Base-by-base conservation (phyloP, 30 jellyfish, hydroid and myxozoan genomes). In the Rhopilema esculentum region DNA sequence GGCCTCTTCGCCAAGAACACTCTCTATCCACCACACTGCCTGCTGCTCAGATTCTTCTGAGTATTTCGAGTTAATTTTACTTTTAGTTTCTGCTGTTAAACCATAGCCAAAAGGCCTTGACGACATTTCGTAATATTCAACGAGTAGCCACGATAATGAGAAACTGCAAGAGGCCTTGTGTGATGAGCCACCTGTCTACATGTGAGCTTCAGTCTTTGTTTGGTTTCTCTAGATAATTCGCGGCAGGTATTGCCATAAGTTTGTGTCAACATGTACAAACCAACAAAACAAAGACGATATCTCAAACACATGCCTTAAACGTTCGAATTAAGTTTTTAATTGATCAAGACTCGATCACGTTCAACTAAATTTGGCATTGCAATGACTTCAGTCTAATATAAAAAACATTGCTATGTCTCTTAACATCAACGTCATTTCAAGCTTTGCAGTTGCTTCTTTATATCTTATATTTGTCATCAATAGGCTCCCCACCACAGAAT, bases 1-100 rank as follows among this genome's bases (percentile, higher is more conserved):
- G 26, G 87, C 83, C 30, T 76, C 94, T 15, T 84, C 89, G 12
- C 79, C 97, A 26, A 93, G 75, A 40, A 93, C 96, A 22, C 85
- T 79, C 26, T 88, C 89, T 15, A 93, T 83, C 98, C 98, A 93
- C 57, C 57, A 25, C 22, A 84, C 70, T n/a, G 98, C 98, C 80
- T 93, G 87, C 65, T 85, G 95, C 79, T 93, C 98, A 28, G 92
- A 69, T 15, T 87, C 97, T 9, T 57, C 64, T 24, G 93, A 92
- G 79, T 93, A 93, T 84, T 93, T 93, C 12, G 94, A 84, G 65
- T 86, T 95, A 1, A 93, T 80, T 77, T 83, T 89, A 63, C 87
- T 66, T 65, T 79, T 81, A 0, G 93, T 83, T 23, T 82, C 97
- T 1, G 97, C 97, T 16, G 97, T 89, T 18, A 89, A 27, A 30